Evolutionary conservation across 64 coral and sea anemone species (phyloP).

Genomic region (Actinia equina): DNA sequence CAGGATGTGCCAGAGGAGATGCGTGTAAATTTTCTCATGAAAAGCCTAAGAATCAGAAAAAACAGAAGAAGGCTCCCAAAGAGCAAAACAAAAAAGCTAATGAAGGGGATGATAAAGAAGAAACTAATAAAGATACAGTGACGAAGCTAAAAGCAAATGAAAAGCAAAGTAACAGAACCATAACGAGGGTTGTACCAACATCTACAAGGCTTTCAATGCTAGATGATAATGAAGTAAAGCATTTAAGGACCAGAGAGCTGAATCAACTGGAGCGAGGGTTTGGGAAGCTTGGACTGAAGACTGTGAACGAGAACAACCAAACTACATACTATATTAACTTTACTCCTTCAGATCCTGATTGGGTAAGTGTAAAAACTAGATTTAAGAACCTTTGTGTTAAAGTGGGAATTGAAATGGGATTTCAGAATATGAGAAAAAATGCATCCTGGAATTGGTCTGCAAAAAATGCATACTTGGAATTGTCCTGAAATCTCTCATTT

Average conservation of each 20-base stretch:
- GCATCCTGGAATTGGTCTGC: too few species aligned
- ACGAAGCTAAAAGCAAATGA: not conserved
- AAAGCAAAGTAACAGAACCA: not conserved
- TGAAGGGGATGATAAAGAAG: not conserved
- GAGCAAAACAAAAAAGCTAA: not conserved
- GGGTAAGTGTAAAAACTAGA: constrained; percentile 29
- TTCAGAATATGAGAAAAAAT: too few species aligned
- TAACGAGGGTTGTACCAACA: constrained; percentile 14
- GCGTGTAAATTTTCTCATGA: constrained; percentile 47
- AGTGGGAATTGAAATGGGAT: not conserved
- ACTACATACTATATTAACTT: constrained; percentile 52
- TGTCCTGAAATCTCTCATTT: too few species aligned
- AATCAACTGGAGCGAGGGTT: constrained; percentile 71
- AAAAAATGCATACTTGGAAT: too few species aligned
- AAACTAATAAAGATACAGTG: not conserved
- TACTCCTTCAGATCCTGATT: constrained; percentile 81
- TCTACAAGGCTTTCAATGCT: constrained; percentile 38
- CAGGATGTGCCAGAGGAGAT: constrained; percentile 63
- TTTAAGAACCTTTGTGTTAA: not conserved
- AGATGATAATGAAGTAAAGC: constrained; percentile 28
- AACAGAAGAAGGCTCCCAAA: not conserved
- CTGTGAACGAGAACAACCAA: constrained; percentile 35
- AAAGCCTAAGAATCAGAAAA: not conserved
- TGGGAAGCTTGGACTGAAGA: constrained; percentile 36
- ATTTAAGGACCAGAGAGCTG: constrained; percentile 56